phyloP scores from a whole-genome alignment of 1,140 invertebrate genomes.

The Polypedilum pembai region DNA sequence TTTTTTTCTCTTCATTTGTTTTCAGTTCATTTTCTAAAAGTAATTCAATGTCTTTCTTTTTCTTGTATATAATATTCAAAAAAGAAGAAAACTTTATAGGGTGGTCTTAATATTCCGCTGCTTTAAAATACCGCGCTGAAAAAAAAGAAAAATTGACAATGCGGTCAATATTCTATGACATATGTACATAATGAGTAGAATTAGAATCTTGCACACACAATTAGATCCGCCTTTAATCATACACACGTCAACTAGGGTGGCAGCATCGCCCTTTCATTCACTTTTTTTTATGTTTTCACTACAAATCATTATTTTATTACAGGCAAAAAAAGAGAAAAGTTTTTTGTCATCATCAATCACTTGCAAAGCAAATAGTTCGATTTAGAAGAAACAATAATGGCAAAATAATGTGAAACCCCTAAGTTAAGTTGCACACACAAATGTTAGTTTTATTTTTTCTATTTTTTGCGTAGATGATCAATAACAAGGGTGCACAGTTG shows the following conservation, averaged over 20 bases:
- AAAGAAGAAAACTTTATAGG: not conserved
- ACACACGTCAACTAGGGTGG: slow-evolving; percentile 8
- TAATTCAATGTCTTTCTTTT: not conserved
- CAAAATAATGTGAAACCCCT: not conserved
- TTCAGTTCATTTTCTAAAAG: not conserved
- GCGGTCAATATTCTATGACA: not conserved
- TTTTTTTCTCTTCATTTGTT: not conserved
- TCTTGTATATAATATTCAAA: not conserved
- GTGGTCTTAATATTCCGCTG: not conserved
- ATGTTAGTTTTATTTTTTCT: slow-evolving; percentile 19
- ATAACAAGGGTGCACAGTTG: not conserved
- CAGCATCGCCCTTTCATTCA: not conserved
- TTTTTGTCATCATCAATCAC: slow-evolving; percentile 28
- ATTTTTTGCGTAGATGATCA: slow-evolving; percentile 1
- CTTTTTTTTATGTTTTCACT: slow-evolving; percentile 26
- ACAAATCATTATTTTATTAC: slow-evolving; percentile 29
- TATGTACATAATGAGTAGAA: slow-evolving; percentile 5
- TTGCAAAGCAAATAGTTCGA: slow-evolving; percentile 21
- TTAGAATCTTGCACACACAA: not conserved
- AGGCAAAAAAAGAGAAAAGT: not conserved
- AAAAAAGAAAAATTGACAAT: not conserved
- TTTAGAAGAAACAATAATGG: not conserved
- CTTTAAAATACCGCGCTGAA: not conserved
- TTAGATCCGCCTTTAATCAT: not conserved
- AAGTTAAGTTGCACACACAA: not conserved